These are phyloP conservation scores for Mizuhopecten yessoensis DNA, from an alignment of 1,140 invertebrate species.

Conservation along the genomic window DNA sequence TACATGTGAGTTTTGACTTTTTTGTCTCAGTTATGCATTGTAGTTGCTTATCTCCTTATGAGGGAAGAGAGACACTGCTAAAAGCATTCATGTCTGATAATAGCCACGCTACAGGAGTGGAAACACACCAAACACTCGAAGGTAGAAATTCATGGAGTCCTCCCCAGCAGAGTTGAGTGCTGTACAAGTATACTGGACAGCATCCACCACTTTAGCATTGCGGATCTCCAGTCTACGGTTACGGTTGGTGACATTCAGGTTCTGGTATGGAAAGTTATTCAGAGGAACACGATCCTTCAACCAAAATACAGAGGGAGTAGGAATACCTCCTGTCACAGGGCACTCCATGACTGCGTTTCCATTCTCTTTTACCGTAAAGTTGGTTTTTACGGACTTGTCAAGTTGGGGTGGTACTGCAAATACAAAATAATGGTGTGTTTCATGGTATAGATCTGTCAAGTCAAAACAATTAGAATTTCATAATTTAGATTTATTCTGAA, in stretches of 20 bases:
- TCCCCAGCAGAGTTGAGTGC: constrained; percentile 84
- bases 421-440: constrained; percentile 71
- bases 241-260: constrained; percentile 68
- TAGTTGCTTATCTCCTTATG: too few relatives aligned
- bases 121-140: constrained; percentile 80
- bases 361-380: constrained; percentile 77
- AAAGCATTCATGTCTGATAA: background rate
- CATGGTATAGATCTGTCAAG: background rate
- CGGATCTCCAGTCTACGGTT: constrained; percentile 80
- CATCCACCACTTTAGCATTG: constrained; percentile 82
- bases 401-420: constrained; percentile 83
- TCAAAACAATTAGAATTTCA: background rate
- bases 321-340: constrained; percentile 82
- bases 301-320: constrained; percentile 84
- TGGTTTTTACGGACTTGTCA: constrained; percentile 65
- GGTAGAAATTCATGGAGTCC: constrained; percentile 78
- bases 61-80: too few relatives aligned
- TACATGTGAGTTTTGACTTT: too few relatives aligned
- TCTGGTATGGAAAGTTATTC: constrained; percentile 76
- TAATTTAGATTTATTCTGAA: background rate
- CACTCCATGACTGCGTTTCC: constrained; percentile 81
- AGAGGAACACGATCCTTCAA: constrained; percentile 76
- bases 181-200: constrained; percentile 84
- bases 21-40: too few relatives aligned
- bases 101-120: too few relatives aligned